Evolutionary conservation across 2,113 vertebrate species (phyloP).

Genomic region (Smithornis capensis): DNA sequence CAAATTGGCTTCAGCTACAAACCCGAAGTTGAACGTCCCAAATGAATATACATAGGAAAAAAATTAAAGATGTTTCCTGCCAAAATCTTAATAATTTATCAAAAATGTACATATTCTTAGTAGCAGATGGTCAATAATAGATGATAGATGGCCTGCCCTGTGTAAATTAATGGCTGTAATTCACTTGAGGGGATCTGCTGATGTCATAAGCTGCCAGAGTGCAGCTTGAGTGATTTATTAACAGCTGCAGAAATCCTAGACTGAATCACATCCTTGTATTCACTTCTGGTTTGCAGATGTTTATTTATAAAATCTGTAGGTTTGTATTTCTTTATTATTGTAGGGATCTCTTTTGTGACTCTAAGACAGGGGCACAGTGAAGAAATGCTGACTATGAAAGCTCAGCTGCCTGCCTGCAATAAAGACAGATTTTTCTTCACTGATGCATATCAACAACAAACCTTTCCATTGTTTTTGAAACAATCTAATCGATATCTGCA

Average conservation of each 20-base stretch:
- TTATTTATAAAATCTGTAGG: background rate
- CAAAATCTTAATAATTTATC: background rate
- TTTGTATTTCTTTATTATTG: background rate
- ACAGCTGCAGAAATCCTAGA: conserved; percentile 45
- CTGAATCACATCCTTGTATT: conserved; percentile 30
- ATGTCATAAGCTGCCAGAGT: conserved; percentile 51
- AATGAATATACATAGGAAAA: background rate
- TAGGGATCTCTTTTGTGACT: background rate
- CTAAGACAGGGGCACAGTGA: background rate
- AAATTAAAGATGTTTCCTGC: background rate
- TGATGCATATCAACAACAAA: background rate
- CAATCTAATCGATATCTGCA: background rate
- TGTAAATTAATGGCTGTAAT: conserved; percentile 56
- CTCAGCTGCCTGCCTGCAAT: background rate
- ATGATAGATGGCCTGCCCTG: conserved; percentile 40
- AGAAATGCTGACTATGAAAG: background rate
- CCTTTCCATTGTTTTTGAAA: background rate
- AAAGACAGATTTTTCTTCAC: background rate
- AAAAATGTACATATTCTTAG: background rate
- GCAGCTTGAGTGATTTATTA: conserved; percentile 59
- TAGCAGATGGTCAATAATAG: conserved; percentile 52
- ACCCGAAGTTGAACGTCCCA: background rate
- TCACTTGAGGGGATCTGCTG: conserved; percentile 58
- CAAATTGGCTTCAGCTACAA: background rate
- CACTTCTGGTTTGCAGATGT: background rate